These are phyloP conservation scores for Solen grandis DNA, from an alignment of 1,140 invertebrate species.

Conservation along the genomic window DNA sequence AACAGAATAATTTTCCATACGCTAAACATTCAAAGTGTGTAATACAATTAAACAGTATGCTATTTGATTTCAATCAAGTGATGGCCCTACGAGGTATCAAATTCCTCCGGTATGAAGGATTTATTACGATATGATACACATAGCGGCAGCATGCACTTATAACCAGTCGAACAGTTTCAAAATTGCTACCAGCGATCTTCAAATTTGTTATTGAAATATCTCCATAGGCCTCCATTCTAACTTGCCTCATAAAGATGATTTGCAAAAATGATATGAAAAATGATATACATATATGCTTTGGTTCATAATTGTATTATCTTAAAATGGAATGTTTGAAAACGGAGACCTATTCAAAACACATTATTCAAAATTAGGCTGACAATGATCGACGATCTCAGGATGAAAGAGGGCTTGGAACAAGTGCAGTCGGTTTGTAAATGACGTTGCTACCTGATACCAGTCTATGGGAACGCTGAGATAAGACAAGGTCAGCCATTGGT, in stretches of 20 bases:
- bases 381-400: constrained; percentile 27
- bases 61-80: constrained; percentile 32
- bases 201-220: too few species aligned
- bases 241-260: too few species aligned
- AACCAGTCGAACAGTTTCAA: too few species aligned
- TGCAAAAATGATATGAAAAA: background rate
- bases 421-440: background rate
- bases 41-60: constrained; percentile 20
- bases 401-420: constrained; percentile 29
- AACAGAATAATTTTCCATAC: constrained; percentile 23
- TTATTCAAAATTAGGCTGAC: constrained; percentile 46
- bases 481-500: background rate
- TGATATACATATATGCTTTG: background rate
- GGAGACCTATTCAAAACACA: constrained; percentile 51
- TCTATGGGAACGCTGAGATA: background rate
- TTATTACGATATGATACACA: too few species aligned
- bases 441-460: background rate
- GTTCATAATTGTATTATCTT: constrained; percentile 41
- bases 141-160: too few species aligned
- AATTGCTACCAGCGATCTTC: too few species aligned
- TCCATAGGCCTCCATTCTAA: too few species aligned
- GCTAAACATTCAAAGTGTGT: constrained; percentile 11
- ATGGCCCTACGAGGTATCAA: background rate
- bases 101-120: background rate
- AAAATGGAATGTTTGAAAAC: constrained; percentile 44